Evolutionary conservation across 2,113 vertebrate species (phyloP), one percentile per base, ranked within the genome.

Genomic region (Electrona antarctica): DNA sequence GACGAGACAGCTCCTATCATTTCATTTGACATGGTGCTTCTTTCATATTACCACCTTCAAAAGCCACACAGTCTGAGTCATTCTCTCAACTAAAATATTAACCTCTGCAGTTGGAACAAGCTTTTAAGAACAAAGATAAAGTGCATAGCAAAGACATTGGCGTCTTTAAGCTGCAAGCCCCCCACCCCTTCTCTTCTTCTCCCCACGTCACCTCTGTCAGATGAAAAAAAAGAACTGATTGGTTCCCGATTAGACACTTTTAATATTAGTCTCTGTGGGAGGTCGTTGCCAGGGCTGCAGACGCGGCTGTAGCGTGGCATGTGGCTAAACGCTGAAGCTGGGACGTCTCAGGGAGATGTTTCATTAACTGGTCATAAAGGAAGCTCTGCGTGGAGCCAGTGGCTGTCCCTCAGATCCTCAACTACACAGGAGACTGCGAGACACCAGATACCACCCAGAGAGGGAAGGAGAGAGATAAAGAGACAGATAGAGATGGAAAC

Each of bases 311-410:
- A 56, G 80, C 74, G 6, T 82, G 7, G 85, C 81, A 77, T 87
- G 84, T 81, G 78, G 84, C 81, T 86, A 88, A 89, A 84, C 78
- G 67, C 76, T 80, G 71, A 33, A 64, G 74, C 79, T 77, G 80
- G 69, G 66, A 78, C 61, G 60, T 84, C 87, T 77, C 72, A 8
- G 59, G 80, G 80, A 78, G 76, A 82, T 87, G 86, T 87, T 89
- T 89, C 85, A 90, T 90, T 87, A 88, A 88, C 73, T 85, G 76
- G 72, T 74, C 78, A 82, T 88, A 81, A 88, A 86, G 75, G 68
- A 63, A 63, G 15, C 76, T 69, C 77, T 69, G 81, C 69, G 64
- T 83, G 83, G 64, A 77, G 73, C 76, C 73, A 78, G 71, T 76
- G 59, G 64, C 69, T 64, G 64, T 71, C 71, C 63, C 78, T 78